Evolutionary conservation across 2,797 vertebrate genomes (phyloP).

Genomic region (Falco naumanni): DNA sequence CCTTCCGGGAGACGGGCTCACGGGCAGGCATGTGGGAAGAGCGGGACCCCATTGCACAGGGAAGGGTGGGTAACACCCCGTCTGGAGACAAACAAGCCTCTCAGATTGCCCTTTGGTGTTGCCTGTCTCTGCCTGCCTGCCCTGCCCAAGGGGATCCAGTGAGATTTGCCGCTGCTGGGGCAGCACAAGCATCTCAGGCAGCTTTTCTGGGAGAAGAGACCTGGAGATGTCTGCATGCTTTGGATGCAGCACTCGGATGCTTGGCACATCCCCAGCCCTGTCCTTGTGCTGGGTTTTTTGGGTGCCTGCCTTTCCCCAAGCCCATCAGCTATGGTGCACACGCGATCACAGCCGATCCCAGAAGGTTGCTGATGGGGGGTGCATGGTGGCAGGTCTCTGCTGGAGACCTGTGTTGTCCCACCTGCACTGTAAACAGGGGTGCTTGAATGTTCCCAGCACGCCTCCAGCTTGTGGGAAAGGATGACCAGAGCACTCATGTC

Average conservation of each 20-base stretch:
- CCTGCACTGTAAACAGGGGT: not conserved
- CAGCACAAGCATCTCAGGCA: not conserved
- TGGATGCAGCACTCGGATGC: not conserved
- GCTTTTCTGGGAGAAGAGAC: not conserved
- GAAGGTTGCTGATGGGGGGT: not conserved
- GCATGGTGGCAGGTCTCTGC: not conserved
- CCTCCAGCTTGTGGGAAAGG: accelerated
- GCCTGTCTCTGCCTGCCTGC: not conserved
- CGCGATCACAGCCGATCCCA: accelerated
- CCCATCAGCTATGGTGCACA: not conserved
- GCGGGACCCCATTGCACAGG: not conserved
- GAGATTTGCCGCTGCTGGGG: not conserved
- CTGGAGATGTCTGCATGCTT: accelerated
- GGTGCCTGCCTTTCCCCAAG: not conserved
- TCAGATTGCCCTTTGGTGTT: not conserved
- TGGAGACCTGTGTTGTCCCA: not conserved
- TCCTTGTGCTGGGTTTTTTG: not conserved
- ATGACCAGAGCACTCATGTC: accelerated
- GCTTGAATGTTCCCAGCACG: not conserved
- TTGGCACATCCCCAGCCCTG: not conserved
- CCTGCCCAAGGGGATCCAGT: not conserved
- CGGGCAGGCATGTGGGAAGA: not conserved
- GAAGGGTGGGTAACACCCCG: not conserved
- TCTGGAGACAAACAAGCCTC: not conserved
- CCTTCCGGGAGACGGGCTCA: not conserved